A percentile compares a stretch with the other conserved stretches of the same genome.
Evolutionary conservation across 2,797 vertebrate genomes (phyloP).

Genomic region (Microctenopoma lineatum): DNA sequence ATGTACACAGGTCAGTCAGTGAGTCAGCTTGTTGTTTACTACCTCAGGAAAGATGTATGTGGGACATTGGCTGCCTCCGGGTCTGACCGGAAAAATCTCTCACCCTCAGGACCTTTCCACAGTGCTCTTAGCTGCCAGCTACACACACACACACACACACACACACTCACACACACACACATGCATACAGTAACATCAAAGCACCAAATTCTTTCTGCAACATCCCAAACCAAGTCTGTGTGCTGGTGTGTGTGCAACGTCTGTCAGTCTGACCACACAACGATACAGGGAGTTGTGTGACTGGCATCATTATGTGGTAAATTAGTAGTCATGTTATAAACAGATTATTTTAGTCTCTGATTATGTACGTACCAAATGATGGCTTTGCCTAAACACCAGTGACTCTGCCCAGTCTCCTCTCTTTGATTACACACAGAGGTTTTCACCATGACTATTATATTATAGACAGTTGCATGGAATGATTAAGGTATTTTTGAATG

Average conservation of each 20-base stretch:
- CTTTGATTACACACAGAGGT: conserved; percentile 58
- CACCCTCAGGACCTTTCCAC: conserved; percentile 67
- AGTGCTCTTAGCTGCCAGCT: conserved; percentile 37
- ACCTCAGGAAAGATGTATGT: conserved; percentile 68
- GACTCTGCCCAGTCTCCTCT: conserved; percentile 53
- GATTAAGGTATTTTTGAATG: conserved; percentile 3
- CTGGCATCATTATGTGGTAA: conserved; percentile 73
- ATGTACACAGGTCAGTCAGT: conserved; percentile 50
- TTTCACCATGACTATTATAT: conserved; percentile 46
- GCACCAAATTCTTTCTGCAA: conserved; percentile 43
- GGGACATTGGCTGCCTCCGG: conserved; percentile 71
- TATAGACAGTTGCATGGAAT: conserved; percentile 30
- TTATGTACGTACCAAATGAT: conserved; percentile 68
- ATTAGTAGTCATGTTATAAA: conserved; percentile 72
- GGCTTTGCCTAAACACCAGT: conserved; percentile 57
- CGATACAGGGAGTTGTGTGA: conserved; percentile 46
- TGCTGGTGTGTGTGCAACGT: conserved; percentile 30
- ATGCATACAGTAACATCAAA: conserved; percentile 22
- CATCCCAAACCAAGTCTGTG: conserved; percentile 23
- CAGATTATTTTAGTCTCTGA: conserved; percentile 71
- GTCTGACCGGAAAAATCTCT: conserved; percentile 68
- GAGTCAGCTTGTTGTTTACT: conserved; percentile 68
- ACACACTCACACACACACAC: conserved; percentile 10
- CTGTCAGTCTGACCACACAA: conserved; percentile 63
- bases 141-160: conserved; percentile 28